Base-by-base conservation (phyloP, 2,113 vertebrate genomes). In the Hippocampus mohnikei region DNA sequence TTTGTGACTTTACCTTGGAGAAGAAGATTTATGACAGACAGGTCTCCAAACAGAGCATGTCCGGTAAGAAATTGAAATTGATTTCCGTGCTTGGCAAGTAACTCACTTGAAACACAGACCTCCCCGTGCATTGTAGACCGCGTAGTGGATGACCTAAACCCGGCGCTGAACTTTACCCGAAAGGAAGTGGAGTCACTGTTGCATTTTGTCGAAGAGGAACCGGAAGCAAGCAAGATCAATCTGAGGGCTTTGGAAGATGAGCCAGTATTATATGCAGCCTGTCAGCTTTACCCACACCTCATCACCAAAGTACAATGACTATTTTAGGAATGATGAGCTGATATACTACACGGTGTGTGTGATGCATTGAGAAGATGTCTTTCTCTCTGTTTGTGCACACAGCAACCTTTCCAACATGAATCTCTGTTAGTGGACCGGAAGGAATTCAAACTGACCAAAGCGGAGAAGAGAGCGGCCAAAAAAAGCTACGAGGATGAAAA, bases 1-100 rank as follows among this genome's bases (percentile, higher is more conserved):
- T 99, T 75, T 98, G 96, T 53, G 97, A 99, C 90, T 98, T 92
- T 80, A 99, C 97, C 37, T 89, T 99, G 64, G 97, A 99, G 91
- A 97, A 96, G 91, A 99, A 99, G 91, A 99, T 99, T 78, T 99
- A 99, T 50, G 97, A 99, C 81, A 92, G 97, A 68, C 97, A 99
- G 88, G 96, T 99, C 81, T 97, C 97, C 75, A 99, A 99, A 87
- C 97, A 99, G 91, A 95, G 96, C 85, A 99, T 99, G 97, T 99
- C 97, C 27, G 96, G 97, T 99, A 82, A 87, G 90, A 66, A 16
- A 62, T 70, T 20, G 27, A 3, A 33, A 33, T 60, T 20, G 13
- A 46, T 66, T 2, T 10, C 15, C 11, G 63, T 46, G 27, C 52
- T 1, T 46, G 53, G 25, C 20, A 37, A 25, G 4, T 53, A 18